Conservation (phyloP, 1,140 invertebrate genomes). For the Danaus plexippus region DNA sequence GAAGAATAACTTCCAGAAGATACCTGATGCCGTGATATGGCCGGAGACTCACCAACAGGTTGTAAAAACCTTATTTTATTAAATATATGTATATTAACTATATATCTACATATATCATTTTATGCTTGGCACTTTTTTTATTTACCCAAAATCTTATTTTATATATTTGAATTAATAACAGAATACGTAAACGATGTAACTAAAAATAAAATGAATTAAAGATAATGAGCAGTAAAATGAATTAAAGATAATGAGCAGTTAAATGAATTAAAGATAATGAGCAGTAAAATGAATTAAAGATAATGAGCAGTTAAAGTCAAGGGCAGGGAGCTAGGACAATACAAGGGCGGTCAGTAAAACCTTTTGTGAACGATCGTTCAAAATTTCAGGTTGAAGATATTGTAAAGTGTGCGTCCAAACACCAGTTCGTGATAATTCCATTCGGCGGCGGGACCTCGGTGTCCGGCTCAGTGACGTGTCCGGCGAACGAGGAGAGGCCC, state of each 20-base stretch:
- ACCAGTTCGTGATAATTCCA: constrained; percentile 91
- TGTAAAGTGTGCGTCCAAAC: constrained; percentile 81
- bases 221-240: too few species aligned
- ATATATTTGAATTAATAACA: too few species aligned
- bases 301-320: constrained; percentile 5
- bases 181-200: too few species aligned
- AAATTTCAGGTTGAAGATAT: constrained; percentile 75
- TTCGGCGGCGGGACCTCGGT: constrained; percentile 98
- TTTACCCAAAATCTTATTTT: too few species aligned
- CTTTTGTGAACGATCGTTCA: not conserved
- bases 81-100: too few species aligned
- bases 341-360: not conserved
- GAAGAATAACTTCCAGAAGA: constrained; percentile 80
- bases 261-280: too few species aligned
- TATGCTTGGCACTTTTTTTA: too few species aligned
- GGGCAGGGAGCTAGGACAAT: constrained; percentile 2
- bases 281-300: too few species aligned
- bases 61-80: too few species aligned
- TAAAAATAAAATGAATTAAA: too few species aligned
- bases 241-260: too few species aligned
- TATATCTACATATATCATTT: too few species aligned
- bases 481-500: constrained; percentile 82
- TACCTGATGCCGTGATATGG: constrained; percentile 96
- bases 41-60: constrained; percentile 89
- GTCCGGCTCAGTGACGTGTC: constrained; percentile 91